Evolutionary conservation across 2,113 vertebrate species (phyloP).

Genomic region (Himantopus leucocephalus): DNA sequence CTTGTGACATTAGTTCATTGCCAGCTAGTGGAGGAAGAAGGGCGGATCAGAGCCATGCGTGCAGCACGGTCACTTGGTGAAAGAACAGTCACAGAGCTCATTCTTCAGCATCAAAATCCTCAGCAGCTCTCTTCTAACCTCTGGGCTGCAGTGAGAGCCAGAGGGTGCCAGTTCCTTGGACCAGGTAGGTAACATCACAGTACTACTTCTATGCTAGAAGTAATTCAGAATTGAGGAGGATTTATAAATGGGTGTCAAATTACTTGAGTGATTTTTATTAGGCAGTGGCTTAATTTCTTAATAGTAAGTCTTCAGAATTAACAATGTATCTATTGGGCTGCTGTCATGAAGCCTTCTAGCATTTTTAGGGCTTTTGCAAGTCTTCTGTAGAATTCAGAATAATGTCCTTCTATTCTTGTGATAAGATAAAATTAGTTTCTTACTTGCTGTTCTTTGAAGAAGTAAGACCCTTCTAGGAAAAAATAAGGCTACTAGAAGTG

Average conservation of each 20-base stretch:
- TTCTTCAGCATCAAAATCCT: constrained; percentile 97
- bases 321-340: neutral
- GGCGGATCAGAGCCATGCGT: constrained; percentile 93
- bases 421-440: neutral
- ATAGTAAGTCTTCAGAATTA: neutral
- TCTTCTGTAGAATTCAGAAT: neutral
- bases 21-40: constrained; percentile 97
- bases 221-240: neutral
- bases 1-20: constrained; percentile 97
- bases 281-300: neutral
- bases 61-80: constrained; percentile 95
- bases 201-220: neutral
- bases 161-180: constrained; percentile 98
- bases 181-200: constrained; percentile 78
- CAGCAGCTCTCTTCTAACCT: constrained; percentile 98
- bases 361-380: neutral
- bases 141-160: constrained; percentile 95
- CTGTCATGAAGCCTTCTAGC: accelerated
- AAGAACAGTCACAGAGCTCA: constrained; percentile 96
- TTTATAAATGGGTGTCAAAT: neutral
- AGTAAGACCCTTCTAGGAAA: neutral
- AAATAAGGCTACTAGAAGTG: neutral
- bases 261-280: neutral
- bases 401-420: neutral
- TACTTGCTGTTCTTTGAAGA: neutral